These are phyloP conservation scores for Lytechinus variegatus DNA, from an alignment of 35 echinoderm and acorn worm genomes.

Conservation along the genomic window DNA sequence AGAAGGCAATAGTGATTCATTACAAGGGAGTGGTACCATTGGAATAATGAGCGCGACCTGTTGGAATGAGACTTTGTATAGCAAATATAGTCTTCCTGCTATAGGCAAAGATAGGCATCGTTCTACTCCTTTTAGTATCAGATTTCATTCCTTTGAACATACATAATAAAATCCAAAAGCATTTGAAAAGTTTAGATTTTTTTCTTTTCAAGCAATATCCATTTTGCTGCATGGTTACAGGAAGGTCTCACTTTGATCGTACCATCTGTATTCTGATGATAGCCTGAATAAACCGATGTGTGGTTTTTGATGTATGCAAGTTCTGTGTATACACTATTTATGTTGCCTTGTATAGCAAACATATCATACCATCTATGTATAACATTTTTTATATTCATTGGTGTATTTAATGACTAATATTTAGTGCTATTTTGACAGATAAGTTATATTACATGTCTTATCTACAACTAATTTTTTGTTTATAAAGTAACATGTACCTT, in stretches of 20 bases:
- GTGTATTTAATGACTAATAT: conserved; percentile 3
- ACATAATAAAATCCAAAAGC: neutral
- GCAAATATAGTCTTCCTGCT: neutral
- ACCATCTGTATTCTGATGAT: neutral
- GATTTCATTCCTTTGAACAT: neutral
- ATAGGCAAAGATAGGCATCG: neutral
- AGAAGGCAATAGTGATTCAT: too few relatives aligned
- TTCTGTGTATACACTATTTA: neutral
- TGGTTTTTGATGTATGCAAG: neutral
- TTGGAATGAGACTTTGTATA: neutral
- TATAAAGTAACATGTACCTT: neutral
- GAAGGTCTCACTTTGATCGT: neutral
- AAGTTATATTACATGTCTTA: neutral
- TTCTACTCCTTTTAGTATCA: neutral
- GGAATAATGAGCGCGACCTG: neutral
- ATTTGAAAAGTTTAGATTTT: neutral
- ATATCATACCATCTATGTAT: neutral
- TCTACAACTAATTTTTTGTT: neutral
- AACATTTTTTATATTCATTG: neutral
- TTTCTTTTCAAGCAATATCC: neutral
- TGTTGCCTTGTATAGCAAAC: neutral
- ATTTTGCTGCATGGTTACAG: neutral
- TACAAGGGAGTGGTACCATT: too few relatives aligned
- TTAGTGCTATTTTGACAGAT: neutral
- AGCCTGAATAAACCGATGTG: neutral